phyloP scores from a whole-genome alignment of 1,140 invertebrate genomes.

The Lysiphlebus fabarum region DNA sequence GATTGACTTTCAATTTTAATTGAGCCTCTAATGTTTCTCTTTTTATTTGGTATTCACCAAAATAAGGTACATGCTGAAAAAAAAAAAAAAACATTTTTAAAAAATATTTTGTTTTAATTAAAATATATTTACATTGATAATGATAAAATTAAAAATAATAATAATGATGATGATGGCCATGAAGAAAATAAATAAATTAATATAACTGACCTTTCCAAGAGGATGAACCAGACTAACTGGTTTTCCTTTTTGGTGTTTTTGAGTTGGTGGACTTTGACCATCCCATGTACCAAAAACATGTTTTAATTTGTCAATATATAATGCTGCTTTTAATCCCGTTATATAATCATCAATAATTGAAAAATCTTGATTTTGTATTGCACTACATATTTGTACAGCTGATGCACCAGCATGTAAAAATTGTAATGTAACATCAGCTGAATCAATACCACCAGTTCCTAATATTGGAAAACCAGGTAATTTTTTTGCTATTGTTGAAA shows the following conservation, averaged over 20 bases:
- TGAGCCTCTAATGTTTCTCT: constrained; percentile 68
- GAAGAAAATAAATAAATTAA: constrained; percentile 45
- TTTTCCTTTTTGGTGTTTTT: constrained; percentile 91
- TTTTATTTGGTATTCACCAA: constrained; percentile 80
- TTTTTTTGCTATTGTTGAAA: constrained; percentile 79
- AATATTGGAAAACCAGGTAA: constrained; percentile 89
- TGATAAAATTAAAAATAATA: constrained; percentile 13
- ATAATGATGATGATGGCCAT: neutral
- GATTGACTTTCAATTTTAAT: constrained; percentile 56
- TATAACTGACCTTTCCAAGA: constrained; percentile 55
- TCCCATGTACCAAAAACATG: constrained; percentile 71
- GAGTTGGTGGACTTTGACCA: constrained; percentile 88
- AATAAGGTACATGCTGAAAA: constrained; percentile 69
- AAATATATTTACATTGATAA: neutral
- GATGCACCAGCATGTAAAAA: constrained; percentile 90
- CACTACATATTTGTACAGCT: constrained; percentile 91
- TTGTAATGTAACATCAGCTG: constrained; percentile 88
- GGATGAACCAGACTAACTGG: constrained; percentile 63
- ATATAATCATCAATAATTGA: constrained; percentile 92
- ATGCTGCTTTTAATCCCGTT: constrained; percentile 81
- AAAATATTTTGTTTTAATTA: constrained; percentile 8
- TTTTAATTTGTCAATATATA: constrained; percentile 76
- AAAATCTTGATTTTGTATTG: constrained; percentile 98
- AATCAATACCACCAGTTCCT: constrained; percentile 95
- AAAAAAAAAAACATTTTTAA: no score